Base-by-base conservation (phyloP, 2,888 invertebrate genomes). In the Drosophila prostipennis region DNA sequence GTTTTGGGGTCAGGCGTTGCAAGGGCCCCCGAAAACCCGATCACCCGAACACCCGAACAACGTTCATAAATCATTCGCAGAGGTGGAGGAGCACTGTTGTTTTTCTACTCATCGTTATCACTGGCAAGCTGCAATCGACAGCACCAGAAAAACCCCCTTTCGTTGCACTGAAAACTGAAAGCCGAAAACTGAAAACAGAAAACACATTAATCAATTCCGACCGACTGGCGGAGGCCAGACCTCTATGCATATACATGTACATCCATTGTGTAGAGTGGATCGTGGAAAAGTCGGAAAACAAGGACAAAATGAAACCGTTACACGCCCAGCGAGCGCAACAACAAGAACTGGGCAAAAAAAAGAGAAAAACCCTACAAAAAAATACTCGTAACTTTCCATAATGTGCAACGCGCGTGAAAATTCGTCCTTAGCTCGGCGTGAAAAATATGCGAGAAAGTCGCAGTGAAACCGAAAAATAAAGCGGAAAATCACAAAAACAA, bases 361-460 rank as follows among this genome's bases (percentile, higher is more conserved):
- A 23, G 2, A 2, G 29, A 23, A n/a, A 45, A 36, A 40, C 19
- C 37, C 29, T 32, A 42, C 34, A 29, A 39, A 69, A 69, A 58
- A 67, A 68, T 71, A 72, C 74, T 55, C 55, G 61, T 64, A 82
- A 74, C 74, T 72, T 74, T 74, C 74, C 79, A 80, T 76, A 79
- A 79, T 87, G 81, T 82, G 81, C 88, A 87, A 61, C 72, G 79
- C 86, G 88, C 79, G 88, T 87, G 77, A 82, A 87, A 82, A 87
- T 79, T 87, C 83, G 73, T 85, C 83, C 88, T 82, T 80, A 75
- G 77, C 49, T 36, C 61, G 72, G 72, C 69, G 73, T 63, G 64
- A 63, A 73, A 73, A 71, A 72, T 60, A 55, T 55, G 73, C 75
- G 56, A 70, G 46, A 60, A 69, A 59, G 59, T 69, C 70, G 60